Percentiles rank a stretch among this genome's conserved stretches.
Conservation (phyloP, 2,113 vertebrate species). For the Ceyx cyanopectus region DNA sequence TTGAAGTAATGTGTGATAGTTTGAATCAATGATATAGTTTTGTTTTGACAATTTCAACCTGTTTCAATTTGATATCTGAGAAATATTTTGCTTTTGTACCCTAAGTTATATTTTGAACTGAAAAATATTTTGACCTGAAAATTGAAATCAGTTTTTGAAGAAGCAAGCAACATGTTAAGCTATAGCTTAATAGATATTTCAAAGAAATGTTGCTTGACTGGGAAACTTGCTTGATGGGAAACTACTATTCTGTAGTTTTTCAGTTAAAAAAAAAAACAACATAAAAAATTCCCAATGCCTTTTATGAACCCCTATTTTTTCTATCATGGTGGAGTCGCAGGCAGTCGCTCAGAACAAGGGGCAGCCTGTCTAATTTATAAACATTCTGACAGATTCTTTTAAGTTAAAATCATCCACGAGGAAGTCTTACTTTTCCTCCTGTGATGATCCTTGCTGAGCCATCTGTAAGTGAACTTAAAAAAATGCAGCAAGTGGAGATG, state of each 20-base stretch:
- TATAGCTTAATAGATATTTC: not conserved
- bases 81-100: not conserved
- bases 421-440: slow-evolving; percentile 22
- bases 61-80: not conserved
- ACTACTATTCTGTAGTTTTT: not conserved
- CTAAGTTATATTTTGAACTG: not conserved
- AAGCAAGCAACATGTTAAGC: not conserved
- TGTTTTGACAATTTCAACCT: not conserved
- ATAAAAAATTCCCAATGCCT: not conserved
- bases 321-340: not conserved
- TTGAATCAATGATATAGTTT: not conserved
- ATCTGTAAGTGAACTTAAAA: slow-evolving; percentile 54
- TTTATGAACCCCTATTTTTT: not conserved
- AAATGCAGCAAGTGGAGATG: not conserved
- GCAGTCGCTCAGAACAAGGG: not conserved
- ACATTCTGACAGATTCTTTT: not conserved
- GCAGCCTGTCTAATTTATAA: not conserved
- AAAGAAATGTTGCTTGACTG: not conserved
- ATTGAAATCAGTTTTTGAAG: not conserved
- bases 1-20: not conserved
- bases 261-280: not conserved
- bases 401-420: not conserved
- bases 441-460: slow-evolving; percentile 20
- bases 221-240: not conserved
- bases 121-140: not conserved